Percentiles rank a stretch among this genome's conserved stretches.
These are phyloP conservation scores for Entomyzon cyanotis DNA, from an alignment of 2,113 vertebrate genomes.

Conservation along the genomic window DNA sequence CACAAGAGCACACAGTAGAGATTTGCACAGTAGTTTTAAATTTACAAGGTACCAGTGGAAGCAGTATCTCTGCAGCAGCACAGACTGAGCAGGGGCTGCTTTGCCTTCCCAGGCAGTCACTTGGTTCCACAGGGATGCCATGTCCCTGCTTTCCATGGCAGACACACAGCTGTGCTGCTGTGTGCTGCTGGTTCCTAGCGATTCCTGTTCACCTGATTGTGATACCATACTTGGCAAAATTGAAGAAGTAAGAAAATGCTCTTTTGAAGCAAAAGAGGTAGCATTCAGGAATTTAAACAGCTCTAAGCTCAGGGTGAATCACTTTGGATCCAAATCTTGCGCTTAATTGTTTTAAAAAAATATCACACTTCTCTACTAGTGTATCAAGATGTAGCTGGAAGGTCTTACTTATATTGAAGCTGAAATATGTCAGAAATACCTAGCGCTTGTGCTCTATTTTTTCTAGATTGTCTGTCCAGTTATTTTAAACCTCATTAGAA, in stretches of 20 bases:
- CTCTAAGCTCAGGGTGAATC: neutral
- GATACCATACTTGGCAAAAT: neutral
- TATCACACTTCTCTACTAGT: neutral
- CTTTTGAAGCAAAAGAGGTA: neutral
- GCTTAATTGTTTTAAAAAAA: neutral
- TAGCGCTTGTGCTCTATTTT: neutral
- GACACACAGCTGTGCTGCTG: neutral
- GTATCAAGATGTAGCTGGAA: neutral
- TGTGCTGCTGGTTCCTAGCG: neutral
- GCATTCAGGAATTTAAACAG: neutral
- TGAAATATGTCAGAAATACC: neutral
- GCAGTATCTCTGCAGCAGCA: neutral
- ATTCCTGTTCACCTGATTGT: neutral
- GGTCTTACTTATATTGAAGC: neutral
- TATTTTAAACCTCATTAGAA: conserved; percentile 52
- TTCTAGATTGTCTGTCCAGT: neutral
- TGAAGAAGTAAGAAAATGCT: neutral
- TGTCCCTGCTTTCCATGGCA: neutral
- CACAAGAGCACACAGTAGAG: neutral
- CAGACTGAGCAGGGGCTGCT: neutral
- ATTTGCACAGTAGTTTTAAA: neutral
- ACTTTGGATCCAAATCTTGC: neutral
- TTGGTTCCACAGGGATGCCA: fast-evolving
- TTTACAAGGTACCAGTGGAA: neutral
- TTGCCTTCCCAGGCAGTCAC: neutral